Evolutionary conservation across 1,140 invertebrate genomes (phyloP).

Genomic region (Brachionus sp.): DNA sequence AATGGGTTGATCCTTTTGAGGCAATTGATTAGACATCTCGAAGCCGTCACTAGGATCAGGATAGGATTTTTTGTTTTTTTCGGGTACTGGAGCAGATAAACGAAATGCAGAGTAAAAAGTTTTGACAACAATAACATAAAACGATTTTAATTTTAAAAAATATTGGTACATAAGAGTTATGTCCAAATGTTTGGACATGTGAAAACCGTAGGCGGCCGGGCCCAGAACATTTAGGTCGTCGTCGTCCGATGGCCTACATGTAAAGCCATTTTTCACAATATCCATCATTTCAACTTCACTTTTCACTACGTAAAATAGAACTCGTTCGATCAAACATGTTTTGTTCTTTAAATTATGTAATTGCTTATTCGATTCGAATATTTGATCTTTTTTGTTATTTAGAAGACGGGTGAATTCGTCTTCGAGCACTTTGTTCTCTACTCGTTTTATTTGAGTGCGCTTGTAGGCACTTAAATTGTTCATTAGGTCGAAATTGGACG

Average conservation of each 20-base stretch:
- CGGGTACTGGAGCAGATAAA: not conserved
- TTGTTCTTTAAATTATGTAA: not conserved
- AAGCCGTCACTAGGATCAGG: not conserved
- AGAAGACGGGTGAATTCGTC: not conserved
- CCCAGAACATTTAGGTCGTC: constrained; percentile 3
- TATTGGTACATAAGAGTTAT: constrained; percentile 34
- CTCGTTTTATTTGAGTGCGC: not conserved
- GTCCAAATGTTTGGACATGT: constrained; percentile 13
- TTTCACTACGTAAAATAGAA: not conserved
- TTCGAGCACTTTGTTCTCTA: not conserved
- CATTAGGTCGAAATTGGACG: not conserved
- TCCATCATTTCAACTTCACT: not conserved
- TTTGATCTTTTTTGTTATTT: not conserved
- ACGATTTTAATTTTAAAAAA: constrained; percentile 1
- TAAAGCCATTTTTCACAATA: constrained; percentile 19
- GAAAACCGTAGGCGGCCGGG: not conserved
- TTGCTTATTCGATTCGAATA: not conserved
- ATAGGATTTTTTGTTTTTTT: not conserved
- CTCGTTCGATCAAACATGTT: not conserved
- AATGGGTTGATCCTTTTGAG: not conserved
- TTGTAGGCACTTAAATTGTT: not conserved
- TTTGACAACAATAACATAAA: constrained; percentile 20
- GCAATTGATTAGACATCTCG: constrained; percentile 22
- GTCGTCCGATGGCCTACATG: not conserved
- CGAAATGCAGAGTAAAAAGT: constrained; percentile 1